Base-by-base conservation (phyloP, 37 sponge, comb jelly and placozoan species). In the Chondrilla cf. caribensis region DNA sequence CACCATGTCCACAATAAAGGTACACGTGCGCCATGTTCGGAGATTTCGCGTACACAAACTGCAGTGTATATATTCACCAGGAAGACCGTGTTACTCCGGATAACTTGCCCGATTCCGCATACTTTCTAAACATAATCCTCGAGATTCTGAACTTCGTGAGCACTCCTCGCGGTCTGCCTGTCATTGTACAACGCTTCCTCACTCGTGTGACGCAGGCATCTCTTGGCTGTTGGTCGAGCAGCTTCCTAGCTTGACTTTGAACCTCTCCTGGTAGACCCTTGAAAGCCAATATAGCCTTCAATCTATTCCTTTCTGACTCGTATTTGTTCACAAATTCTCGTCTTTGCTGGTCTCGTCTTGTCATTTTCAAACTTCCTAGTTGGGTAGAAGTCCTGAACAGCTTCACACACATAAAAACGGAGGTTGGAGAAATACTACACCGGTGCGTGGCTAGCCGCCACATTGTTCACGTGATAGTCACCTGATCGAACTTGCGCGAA, bases 131-230 rank as follows among this genome's bases (percentile, higher is more conserved):
- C 82, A 86, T 86, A 70, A 86, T 85, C 36, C 93, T 67, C 7
- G 78, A 72, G 5, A 93, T 70, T 38, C 91, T 71, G 70, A 58
- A 93, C 43, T 87, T 75, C 35, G 43, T 76, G 32, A 90, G 18
- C 4, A 93, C 83, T 4, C 91, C 93, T 5, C 87, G 71, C 9
- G 80, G 60, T 21, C 93, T 78, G n/a, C 90, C 93, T 9, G 90
- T 93, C 66, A 89, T 26, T 33, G 81, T 79, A 79, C 93, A 93
- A 24, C 93, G 72, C 59, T 90, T 93, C 6, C 87, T 75, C 19
- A 93, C 82, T 5, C 93, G 39, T 31, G 88, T 86, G 2, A 93
- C 64, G 39, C 91, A 79, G 3, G 87, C 79, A 43, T 93, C 90
- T 44, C 85, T 78, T 22, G 91, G 91, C 1, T 86, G 84, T 21